Base-by-base conservation (phyloP, 2,888 invertebrate genomes). In the Noctua janthe region DNA sequence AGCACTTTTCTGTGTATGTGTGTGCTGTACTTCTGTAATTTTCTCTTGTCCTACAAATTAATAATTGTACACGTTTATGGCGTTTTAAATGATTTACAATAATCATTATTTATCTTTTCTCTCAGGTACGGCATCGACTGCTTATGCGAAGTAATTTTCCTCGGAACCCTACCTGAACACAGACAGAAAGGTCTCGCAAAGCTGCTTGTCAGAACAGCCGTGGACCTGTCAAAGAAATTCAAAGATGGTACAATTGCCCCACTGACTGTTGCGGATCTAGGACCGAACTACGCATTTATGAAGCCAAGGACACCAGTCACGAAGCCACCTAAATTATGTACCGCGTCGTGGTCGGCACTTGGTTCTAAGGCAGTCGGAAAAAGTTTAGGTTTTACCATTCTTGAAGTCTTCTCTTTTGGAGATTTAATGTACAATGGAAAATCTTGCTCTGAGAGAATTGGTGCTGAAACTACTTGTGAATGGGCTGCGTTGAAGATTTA, bases 141-240 rank as follows among this genome's bases (percentile, higher is more conserved):
- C 91, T 95, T 97, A 6, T 90, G 98, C 73, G 98, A 98, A 93
- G 92, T 98, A 15, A 98, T 98, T 98, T 98, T 98, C 86, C 88
- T 98, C 49, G 97, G 96, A 0, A 98, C 98, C 0, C 89, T 96
- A 7, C 95, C 96, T 0, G 94, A 97, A 43, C 97, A 97, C 84
- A 95, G 97, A 76, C 90, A 93, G 0, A 95, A 95, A 39, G 97
- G 97, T 15, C 95, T 98, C 23, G 98, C 94, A 0, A 95, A 92
- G 11, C 90, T 97, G 29, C 90, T 98, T 20, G 94, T 96, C 66
- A 94, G 97, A 87, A 94, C 95, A 3, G 97, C 98, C 0, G 92
- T 98, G 64, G 96, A 97, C 54, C 87, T 98, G 0, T 97, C 97
- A 0, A 95, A 92, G 80, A 94, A 94, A 78, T 87, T 97, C 1